Base-by-base conservation (phyloP, 1,140 invertebrate species). In the Asobara japonica region DNA sequence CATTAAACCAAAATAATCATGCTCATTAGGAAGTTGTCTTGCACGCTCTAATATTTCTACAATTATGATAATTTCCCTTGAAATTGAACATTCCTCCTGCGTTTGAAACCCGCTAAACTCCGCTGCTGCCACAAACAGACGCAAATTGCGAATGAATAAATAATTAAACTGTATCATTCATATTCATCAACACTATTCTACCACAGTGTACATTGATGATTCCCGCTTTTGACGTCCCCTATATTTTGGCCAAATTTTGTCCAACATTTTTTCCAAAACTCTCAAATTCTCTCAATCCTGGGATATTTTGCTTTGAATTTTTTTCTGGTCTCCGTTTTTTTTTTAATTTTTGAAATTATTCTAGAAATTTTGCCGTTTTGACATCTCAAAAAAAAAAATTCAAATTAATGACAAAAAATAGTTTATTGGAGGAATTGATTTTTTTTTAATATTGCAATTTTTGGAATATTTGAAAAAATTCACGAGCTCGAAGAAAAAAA, bases 101-200 rank as follows among this genome's bases (percentile, higher is more conserved):
- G 25, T 56, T 56, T 25, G 51, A 10, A 22, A 5, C 51, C 51
- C 22, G 51, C 51, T 25, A 56, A 56, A 7, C 51, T 25, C 51
- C 51, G 25, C 22, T 18, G 51, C 51, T 56, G 51, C 51, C 25
- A 56, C 51, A 56, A 22, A 56, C 51, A 56, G 51, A 56, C 51
- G 51, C 51, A 45, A 56, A 56, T 25, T 1, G 25, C 51, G 51
- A 56, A 18, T 56, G 51, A 56, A 56, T 56, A 56, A 56, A 20
- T 56, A 56, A 56, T 56, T 25, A 56, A 25, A 56, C 22, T 27
- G 11, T 56, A 56, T 27, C 25, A 36, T 3, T 56, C 22, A 56
- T 56, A 1, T 56, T 27, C 51, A 56, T 56, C 5, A 56, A 56
- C 51, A 56, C 51, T 25, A 56, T 56, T 56, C 51, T 27, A 22